phyloP scores from a whole-genome alignment of 2,888 invertebrate species.

The Callyntrura sp. region DNA sequence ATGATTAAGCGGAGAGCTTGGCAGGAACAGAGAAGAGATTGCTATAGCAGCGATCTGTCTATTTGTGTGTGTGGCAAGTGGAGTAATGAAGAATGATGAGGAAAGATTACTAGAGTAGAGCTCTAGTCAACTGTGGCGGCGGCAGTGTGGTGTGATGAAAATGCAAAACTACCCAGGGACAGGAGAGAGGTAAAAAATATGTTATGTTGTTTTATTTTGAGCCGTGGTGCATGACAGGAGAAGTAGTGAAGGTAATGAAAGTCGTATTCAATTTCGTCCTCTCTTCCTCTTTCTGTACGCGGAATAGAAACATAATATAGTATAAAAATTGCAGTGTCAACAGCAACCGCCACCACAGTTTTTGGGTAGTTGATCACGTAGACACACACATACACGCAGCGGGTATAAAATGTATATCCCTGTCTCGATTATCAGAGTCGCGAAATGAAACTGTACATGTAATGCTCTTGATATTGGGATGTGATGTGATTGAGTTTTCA shows the following conservation, averaged over 20 bases:
- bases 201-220: constrained; percentile 28
- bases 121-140: constrained; percentile 41
- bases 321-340: constrained; percentile 5
- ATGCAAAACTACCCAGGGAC: no score
- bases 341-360: constrained; percentile 11
- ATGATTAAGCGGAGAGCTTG: constrained; percentile 12
- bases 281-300: neutral
- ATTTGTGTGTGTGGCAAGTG: constrained; percentile 31
- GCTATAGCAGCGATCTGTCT: no score
- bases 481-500: constrained; percentile 41
- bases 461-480: no score
- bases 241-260: constrained; percentile 38
- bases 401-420: no score
- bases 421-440: no score
- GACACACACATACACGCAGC: no score
- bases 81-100: constrained; percentile 45
- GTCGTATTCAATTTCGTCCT: constrained; percentile 35
- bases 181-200: no score
- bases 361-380: neutral
- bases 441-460: no score
- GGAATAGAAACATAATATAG: no score
- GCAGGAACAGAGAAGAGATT: no score
- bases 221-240: no score
- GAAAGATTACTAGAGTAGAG: constrained; percentile 40
- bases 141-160: no score